Evolutionary conservation across 1,140 invertebrate species (phyloP), one percentile per base, ranked within the genome.

Genomic region (Drosophila littoralis): DNA sequence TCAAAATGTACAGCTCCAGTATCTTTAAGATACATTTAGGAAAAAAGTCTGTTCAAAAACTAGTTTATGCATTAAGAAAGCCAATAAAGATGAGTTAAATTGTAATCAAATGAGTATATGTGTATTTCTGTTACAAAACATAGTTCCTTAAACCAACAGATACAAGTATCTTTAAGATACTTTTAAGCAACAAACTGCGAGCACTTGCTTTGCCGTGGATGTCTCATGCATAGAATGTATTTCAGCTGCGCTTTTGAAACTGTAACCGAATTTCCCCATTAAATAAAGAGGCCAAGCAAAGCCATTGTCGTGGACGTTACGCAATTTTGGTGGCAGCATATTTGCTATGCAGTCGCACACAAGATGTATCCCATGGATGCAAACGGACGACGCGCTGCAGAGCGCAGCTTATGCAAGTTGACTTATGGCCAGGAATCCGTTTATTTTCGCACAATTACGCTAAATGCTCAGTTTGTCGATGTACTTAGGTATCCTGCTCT

Each of bases 391-490:
- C 22, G 54, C 51, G 33, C 7, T 51, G 42, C 40, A 10, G 13
- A 3, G 22, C 4, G 22, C 36, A 52, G 32, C 55, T 82, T 71
- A 65, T 64, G 75, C 43, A 78, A 82, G 42, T 13, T 35, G 55
- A 10, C n/a, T 32, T 22, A 22, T 17, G 15, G 33, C 13, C 36
- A 42, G 38, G 46, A 59, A 28, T 10, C 45, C 17, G 12, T 63
- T 63, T 60, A 58, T 50, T 72, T 60, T 74, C 66, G 28, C 69
- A 71, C 58, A 58, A 36, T 61, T 69, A 54, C 54, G 77, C 77
- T 75, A 86, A 85, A 67, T 45, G 64, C 38, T 52, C 54, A 15
- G 72, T 78, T 80, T 75, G 74, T 64, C 35, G 35, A 50, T 52
- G 50, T 17, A 46, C 36, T 83, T 79, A 67, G 68, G 38, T 50